Base-by-base conservation (phyloP, 2,797 vertebrate genomes). In the Sebastes baramenuke region DNA sequence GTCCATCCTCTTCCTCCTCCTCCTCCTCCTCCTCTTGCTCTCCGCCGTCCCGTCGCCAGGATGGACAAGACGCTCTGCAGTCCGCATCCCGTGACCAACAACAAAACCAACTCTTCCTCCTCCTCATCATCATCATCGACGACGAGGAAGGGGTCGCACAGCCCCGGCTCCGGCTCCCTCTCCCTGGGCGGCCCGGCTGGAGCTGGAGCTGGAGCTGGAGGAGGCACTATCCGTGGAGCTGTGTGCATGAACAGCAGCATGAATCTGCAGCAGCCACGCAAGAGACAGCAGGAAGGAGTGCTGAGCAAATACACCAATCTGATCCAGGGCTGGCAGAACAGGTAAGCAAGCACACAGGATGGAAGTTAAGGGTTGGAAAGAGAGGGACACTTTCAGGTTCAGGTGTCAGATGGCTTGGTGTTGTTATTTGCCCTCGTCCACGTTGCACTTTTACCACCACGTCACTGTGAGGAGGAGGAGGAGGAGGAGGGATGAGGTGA, bases 271-370 rank as follows among this genome's bases (percentile, higher is more conserved):
- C 91, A 95, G 84, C 88, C 93, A 83, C 94, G 88, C 67, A 91
- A 38, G 87, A 88, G 94, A 77, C 95, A 96, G 92, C 95, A 97
- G 93, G 98, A 99, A 87, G 98, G 98, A 89, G 93, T 97, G 77
- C 96, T 99, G 84, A 97, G 97, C 95, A 99, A 99, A 95, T 99
- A 99, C 95, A 99, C 98, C 87, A 99, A 99, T 95, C 96, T 99
- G 81, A 94, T 99, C 72, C 98, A 99, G 90, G 98, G 98, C 90
- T 99, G 98, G 98, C 98, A 99, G 94, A 97, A 97, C 97, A 98
- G 98, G 98, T 98, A 95, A 94, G 87, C 12, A 13, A 94, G 12
- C 77, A 10, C 36, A 38, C 36, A 38, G 68, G n/a, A 30, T 25
- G 54, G 29, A 62, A 49, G n/a, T 68, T 13, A 13, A 38, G 3